Percentiles rank a stretch among this genome's conserved stretches.
Conservation (phyloP, 2,113 vertebrate species). For the Rostratula benghalensis region DNA sequence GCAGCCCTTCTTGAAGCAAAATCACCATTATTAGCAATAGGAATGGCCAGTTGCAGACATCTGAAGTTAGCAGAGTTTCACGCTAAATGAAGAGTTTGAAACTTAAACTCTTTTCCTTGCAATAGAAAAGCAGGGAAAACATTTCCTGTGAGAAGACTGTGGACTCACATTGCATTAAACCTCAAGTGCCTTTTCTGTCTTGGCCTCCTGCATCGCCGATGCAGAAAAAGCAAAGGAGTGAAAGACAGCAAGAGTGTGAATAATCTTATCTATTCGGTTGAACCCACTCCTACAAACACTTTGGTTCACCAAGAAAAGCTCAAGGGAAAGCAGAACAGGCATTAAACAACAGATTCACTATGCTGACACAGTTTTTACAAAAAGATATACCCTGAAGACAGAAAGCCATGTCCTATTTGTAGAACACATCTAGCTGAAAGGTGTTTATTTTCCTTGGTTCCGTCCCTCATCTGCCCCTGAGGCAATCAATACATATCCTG, state of each 20-base stretch:
- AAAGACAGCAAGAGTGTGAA: not conserved
- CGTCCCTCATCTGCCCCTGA: not conserved
- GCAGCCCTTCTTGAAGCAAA: not conserved
- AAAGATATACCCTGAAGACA: not conserved
- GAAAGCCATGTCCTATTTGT: not conserved
- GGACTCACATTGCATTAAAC: not conserved
- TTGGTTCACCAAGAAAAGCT: slow-evolving; percentile 1
- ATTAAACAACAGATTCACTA: not conserved
- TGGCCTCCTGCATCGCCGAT: not conserved
- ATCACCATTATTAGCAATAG: not conserved
- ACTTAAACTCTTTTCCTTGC: not conserved
- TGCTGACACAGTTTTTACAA: not conserved
- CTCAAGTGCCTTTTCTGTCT: not conserved
- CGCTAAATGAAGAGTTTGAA: not conserved
- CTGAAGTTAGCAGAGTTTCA: not conserved
- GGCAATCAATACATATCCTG: not conserved
- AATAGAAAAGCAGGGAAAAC: not conserved
- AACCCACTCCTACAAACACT: not conserved
- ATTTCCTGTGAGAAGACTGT: not conserved
- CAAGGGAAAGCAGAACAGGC: slow-evolving; percentile 8
- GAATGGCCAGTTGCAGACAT: not conserved
- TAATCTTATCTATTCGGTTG: not conserved
- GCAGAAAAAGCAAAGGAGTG: not conserved
- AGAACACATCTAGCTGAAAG: not conserved
- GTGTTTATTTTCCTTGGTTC: not conserved